Evolutionary conservation across 2,113 vertebrate genomes (phyloP), one percentile per base, ranked within the genome.

Genomic region (Eupsittula cactorum): DNA sequence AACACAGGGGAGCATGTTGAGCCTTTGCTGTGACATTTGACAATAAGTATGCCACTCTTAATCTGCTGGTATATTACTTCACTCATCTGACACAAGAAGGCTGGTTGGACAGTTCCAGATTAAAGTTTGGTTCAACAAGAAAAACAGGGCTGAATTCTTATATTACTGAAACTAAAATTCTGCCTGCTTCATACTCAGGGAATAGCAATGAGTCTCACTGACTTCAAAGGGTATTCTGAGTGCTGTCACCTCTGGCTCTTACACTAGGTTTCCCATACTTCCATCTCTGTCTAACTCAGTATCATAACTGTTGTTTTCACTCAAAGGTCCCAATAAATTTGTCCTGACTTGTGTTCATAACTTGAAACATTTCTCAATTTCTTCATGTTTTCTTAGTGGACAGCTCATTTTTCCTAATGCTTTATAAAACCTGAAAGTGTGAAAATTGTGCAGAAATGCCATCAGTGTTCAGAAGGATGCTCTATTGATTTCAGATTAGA

Each of bases 401-500:
- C 65, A 68, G 67, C 13, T 82, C 27, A 69, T 89, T 89, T 95
- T 94, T 95, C 95, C 52, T 84, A 55, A 50, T 7, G 14, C 19
- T 85, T 67, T 64, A 39, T 60, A 59, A 85, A 80, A 82, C 24
- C 63, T 25, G 3, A 69, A 52, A 49, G 16, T 41, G 14, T 69
- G 29, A 90, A 93, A 60, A 37, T 17, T 1, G 1, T 50, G 65
- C 70, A 79, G 75, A 85, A 94, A 79, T 60, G 52, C 33, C 52
- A 90, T 73, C 75, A 76, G 55, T 41, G 69, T 89, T 85, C 39
- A 27, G 62, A 21, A 68, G 42, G 55, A 55, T 87, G 74, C 76
- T 87, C 35, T 64, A 82, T 75, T 47, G 90, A 95, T 93, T 97
- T 96, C 55, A 76, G 74, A 87, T 82, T 69, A 93, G 67, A 52